Percentiles rank a stretch among this genome's conserved stretches.
phyloP scores from a whole-genome alignment of 2,113 vertebrate genomes.

The Mionectes macconnelli region DNA sequence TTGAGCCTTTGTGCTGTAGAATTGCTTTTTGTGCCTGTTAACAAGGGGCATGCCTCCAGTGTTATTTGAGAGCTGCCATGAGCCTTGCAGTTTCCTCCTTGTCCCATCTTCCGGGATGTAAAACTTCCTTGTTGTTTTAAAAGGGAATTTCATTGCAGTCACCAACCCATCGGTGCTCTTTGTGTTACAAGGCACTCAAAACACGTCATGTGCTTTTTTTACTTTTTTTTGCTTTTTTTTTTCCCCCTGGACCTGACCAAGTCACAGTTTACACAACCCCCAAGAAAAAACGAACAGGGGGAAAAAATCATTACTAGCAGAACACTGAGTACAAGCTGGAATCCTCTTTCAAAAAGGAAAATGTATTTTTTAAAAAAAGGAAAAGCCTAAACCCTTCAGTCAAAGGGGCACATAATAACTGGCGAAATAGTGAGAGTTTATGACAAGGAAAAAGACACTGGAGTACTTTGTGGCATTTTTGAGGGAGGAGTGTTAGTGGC shows the following conservation, averaged over 20 bases:
- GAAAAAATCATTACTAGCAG: not conserved
- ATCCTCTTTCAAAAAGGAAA: not conserved
- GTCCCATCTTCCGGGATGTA: not conserved
- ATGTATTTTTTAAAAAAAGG: not conserved
- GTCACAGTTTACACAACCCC: not conserved
- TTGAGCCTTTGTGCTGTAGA: not conserved
- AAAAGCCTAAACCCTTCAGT: not conserved
- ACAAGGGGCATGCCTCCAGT: not conserved
- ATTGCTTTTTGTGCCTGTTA: not conserved
- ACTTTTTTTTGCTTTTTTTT: not conserved
- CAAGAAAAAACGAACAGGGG: not conserved
- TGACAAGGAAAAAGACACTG: not conserved
- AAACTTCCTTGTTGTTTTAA: not conserved
- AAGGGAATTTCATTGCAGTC: not conserved
- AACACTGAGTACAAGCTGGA: not conserved
- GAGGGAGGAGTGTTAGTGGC: not conserved
- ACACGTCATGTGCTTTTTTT: not conserved
- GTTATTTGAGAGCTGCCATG: not conserved
- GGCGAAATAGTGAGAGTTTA: not conserved
- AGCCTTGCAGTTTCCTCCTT: not conserved
- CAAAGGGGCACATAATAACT: not conserved
- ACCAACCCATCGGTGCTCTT: not conserved
- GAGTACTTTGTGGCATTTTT: not conserved
- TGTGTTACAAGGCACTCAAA: not conserved
- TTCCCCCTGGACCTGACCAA: not conserved